Conservation (phyloP, 2,797 vertebrate genomes). For the Notamacropus eugenii region DNA sequence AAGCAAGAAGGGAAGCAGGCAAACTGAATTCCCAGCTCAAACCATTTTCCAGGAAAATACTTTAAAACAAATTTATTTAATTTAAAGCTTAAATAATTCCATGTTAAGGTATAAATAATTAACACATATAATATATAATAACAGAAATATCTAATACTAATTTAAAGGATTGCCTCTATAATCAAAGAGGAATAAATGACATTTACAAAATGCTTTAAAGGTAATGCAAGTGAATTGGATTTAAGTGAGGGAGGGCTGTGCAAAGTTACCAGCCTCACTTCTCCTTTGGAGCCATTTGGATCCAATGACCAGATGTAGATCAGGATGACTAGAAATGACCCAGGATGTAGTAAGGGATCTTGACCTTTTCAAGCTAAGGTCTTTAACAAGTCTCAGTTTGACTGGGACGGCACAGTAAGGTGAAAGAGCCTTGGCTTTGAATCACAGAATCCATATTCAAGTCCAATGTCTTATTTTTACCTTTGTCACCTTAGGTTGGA, state of each 20-base stretch:
- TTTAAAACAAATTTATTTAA: background rate
- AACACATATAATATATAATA: too few relatives aligned
- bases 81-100: too few relatives aligned
- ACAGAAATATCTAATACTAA: background rate
- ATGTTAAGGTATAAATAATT: background rate
- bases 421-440: background rate
- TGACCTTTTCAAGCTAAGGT: too few relatives aligned
- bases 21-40: background rate
- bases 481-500: background rate
- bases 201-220: background rate
- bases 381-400: too few relatives aligned
- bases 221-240: too few relatives aligned
- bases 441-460: background rate
- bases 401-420: background rate
- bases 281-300: too few relatives aligned
- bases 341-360: too few relatives aligned
- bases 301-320: too few relatives aligned
- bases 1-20: background rate
- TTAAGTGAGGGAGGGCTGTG: too few relatives aligned
- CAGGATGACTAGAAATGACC: too few relatives aligned
- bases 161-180: background rate
- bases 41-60: background rate
- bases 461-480: background rate
- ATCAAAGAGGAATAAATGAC: background rate
- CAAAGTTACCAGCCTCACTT: too few relatives aligned